These are phyloP conservation scores for Cyprinella venusta DNA, from an alignment of 2,797 vertebrate genomes.

Conservation along the genomic window DNA sequence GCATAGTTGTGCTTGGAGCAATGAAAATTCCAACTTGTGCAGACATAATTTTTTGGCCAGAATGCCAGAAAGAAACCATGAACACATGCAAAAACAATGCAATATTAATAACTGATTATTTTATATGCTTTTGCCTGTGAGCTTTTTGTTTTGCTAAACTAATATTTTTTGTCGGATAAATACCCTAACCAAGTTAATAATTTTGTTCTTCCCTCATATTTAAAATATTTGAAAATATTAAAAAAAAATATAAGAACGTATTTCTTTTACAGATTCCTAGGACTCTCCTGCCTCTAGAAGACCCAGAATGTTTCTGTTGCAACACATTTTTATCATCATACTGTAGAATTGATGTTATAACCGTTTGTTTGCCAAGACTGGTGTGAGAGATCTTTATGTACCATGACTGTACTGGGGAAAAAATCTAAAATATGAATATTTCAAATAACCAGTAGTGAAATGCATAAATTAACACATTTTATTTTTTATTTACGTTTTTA, in stretches of 20 bases:
- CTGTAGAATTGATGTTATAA: not conserved
- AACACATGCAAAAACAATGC: not conserved
- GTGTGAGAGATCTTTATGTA: not conserved
- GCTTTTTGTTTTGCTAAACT: too few species aligned
- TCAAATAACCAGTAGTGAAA: not conserved
- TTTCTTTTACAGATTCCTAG: not conserved
- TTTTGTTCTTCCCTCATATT: not conserved
- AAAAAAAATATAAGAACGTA: not conserved
- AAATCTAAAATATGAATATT: fast-evolving
- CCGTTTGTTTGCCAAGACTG: not conserved
- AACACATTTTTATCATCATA: not conserved
- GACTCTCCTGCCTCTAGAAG: not conserved
- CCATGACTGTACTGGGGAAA: not conserved
- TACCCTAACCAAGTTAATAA: not conserved
- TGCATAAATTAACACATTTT: not conserved
- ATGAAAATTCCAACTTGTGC: too few species aligned
- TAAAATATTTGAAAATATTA: not conserved
- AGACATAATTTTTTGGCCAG: too few species aligned
- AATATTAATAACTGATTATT: not conserved
- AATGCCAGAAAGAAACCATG: too few species aligned
- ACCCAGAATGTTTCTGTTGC: not conserved
- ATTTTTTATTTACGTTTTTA: not conserved
- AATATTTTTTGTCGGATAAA: not conserved
- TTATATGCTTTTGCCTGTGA: not conserved
- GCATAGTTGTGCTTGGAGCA: too few species aligned